Base-by-base conservation (phyloP, 2,888 invertebrate species). In the Drosophila neotestacea region DNA sequence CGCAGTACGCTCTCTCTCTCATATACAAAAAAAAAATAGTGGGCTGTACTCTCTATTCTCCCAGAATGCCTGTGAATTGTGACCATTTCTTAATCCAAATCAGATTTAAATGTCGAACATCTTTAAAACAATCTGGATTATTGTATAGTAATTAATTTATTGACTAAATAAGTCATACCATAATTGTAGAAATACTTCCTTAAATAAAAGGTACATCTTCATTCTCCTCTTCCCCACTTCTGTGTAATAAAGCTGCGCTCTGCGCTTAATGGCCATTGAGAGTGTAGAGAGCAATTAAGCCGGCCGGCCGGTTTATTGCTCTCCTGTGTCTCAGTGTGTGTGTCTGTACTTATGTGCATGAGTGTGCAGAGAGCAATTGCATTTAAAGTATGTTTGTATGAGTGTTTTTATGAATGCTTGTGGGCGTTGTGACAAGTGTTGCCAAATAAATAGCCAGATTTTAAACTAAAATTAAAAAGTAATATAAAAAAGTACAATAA, bases 231-330 rank as follows among this genome's bases (percentile, higher is more conserved):
- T 10, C 27, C 16, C 39, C 50, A 38, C n/a, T 32, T 59, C 30
- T 27, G 54, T 10, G 22, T 6, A 10, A 9, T 9, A 10, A 62
- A 62, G 30, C 13, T 51, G 10, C 50, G 28, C 44, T 73, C 54
- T 42, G 6, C 28, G 61, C 61, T 70, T 61, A 39, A 34, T 11
- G 36, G 11, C 16, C 30, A 28, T 30, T 16, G 46, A 54, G 54
- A 52, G 61, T 5, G 27, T 27, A 61, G 71, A 76, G 74, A 54
- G 58, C 34, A 28, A n/a, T 36, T 41, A 62, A 61, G 77, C 74
- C 65, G 73, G 77, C 65, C 64, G 59, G 64, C 52, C 65, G 71
- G 64, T 58, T 71, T 71, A 44, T 32, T 47, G 30, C 10, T 10
- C 48, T 27, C 1, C 39, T 39, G 27, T 22, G 9, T 44, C 22